Percentiles rank a stretch among this genome's conserved stretches.
These are phyloP conservation scores for Ptycholaimellus sp. DNA, from an alignment of 2,888 invertebrate species.

Conservation along the genomic window DNA sequence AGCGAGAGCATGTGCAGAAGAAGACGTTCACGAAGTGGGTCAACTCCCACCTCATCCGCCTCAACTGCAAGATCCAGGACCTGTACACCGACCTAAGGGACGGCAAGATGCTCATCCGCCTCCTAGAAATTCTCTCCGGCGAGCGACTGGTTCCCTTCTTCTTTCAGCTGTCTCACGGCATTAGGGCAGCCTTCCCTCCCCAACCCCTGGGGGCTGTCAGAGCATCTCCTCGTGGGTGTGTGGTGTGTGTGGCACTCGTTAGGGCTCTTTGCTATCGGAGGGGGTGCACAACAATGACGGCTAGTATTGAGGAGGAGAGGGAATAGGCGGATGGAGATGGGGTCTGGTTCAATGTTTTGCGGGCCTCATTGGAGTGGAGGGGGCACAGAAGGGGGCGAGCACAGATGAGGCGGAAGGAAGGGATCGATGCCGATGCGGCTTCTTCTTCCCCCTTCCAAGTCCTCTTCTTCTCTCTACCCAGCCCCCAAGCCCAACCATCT, in stretches of 20 bases:
- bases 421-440: too few species aligned
- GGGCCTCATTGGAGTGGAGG: too few species aligned
- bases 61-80: slow-evolving; percentile 81
- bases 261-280: too few species aligned
- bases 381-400: too few species aligned
- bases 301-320: too few species aligned
- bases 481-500: not conserved
- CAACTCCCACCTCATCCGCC: slow-evolving; percentile 88
- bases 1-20: slow-evolving; percentile 98
- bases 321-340: too few species aligned
- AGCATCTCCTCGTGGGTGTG: too few species aligned
- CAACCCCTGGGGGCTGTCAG: too few species aligned
- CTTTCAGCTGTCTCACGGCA: not conserved
- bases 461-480: not conserved
- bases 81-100: slow-evolving; percentile 90
- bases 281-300: too few species aligned
- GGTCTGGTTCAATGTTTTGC: too few species aligned
- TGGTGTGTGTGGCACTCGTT: too few species aligned
- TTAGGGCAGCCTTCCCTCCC: not conserved
- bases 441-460: not conserved
- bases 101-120: slow-evolving; percentile 89
- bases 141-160: slow-evolving; percentile 50
- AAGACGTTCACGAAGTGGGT: slow-evolving; percentile 99
- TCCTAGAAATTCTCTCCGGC: slow-evolving; percentile 88
- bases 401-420: too few species aligned